Evolutionary conservation across 2,797 vertebrate genomes (phyloP).

Genomic region (Lindbergichthys nudifrons): DNA sequence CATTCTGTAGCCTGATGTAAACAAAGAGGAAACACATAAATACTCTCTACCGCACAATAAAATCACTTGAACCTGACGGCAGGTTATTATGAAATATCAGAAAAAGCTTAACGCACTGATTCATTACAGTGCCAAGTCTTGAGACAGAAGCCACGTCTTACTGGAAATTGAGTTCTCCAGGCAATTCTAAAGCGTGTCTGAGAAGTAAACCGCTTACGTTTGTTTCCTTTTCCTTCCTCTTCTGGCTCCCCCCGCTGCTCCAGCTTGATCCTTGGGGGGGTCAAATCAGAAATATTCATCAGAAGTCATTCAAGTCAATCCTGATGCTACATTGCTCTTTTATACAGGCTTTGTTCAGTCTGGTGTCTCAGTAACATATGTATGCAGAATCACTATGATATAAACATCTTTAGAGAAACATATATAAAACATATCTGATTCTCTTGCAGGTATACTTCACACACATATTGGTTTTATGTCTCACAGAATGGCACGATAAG

Average conservation of each 20-base stretch:
- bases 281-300: constrained; percentile 31
- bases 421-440: too few relatives aligned
- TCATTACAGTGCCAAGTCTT: background rate
- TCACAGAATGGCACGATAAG: too few relatives aligned
- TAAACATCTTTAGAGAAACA: too few relatives aligned
- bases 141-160: background rate
- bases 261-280: constrained; percentile 75
- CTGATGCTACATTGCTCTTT: background rate
- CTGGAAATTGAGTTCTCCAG: background rate
- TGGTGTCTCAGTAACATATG: constrained; percentile 10
- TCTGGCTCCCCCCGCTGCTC: constrained; percentile 74
- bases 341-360: background rate
- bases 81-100: background rate
- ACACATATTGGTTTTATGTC: too few relatives aligned
- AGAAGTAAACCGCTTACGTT: constrained; percentile 74
- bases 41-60: background rate
- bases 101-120: background rate
- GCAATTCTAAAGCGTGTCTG: background rate
- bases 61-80: background rate
- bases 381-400: background rate
- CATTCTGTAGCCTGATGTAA: constrained; percentile 79
- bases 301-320: background rate
- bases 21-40: constrained; percentile 12
- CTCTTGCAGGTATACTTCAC: too few relatives aligned
- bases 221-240: constrained; percentile 89